Percentiles rank a stretch among this genome's conserved stretches.
These are phyloP conservation scores for Stigmatopora nigra DNA, from an alignment of 2,113 vertebrate genomes.

Conservation along the genomic window DNA sequence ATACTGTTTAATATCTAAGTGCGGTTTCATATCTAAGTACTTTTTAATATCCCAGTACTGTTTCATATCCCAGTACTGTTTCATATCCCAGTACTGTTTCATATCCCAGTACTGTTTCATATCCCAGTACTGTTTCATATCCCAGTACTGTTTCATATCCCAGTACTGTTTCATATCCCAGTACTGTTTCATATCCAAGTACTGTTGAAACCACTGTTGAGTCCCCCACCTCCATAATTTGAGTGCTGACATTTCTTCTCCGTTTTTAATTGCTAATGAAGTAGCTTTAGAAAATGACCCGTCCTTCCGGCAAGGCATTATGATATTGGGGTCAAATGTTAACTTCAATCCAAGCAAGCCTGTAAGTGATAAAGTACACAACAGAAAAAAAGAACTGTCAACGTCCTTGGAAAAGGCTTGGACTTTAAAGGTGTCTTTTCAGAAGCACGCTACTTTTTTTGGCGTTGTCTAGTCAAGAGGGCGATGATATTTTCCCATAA, in stretches of 20 bases:
- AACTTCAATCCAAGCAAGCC: neutral
- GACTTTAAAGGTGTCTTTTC: neutral
- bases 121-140: no score
- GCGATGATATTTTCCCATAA: conserved; percentile 1
- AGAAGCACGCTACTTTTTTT: neutral
- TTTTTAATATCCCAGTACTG: no score
- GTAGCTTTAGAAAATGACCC: neutral
- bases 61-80: no score
- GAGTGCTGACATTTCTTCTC: neutral
- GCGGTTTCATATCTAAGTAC: no score
- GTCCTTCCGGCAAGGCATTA: neutral
- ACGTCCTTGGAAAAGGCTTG: neutral
- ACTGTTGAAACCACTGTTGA: no score
- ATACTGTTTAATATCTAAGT: no score
- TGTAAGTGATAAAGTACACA: neutral
- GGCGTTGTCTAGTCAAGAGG: neutral
- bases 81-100: no score
- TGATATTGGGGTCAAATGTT: neutral
- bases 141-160: no score
- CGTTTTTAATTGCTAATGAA: conserved; percentile 1
- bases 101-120: no score
- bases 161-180: no score
- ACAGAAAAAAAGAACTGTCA: neutral
- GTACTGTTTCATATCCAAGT: no score
- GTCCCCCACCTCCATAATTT: neutral